A percentile compares a stretch with the other conserved stretches of the same genome.
Conservation (phyloP, 2,113 vertebrate genomes). For the Lanius ludovicianus region DNA sequence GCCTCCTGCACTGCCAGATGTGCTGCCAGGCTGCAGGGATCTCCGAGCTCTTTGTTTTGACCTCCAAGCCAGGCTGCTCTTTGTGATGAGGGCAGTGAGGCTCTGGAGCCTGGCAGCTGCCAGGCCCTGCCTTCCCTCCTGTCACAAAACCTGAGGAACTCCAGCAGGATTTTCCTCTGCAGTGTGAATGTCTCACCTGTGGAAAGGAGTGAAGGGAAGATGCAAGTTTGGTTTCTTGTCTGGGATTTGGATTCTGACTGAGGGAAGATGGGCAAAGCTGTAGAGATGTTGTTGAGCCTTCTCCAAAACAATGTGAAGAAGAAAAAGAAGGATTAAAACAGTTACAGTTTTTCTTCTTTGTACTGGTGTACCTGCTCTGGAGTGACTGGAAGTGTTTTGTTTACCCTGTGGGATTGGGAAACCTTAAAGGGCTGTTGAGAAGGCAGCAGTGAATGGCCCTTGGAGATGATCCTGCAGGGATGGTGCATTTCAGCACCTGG, state of each 20-base stretch:
- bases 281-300: background rate
- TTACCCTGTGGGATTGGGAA: background rate
- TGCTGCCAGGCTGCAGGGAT: background rate
- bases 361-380: background rate
- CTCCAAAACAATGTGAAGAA: background rate
- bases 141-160: background rate
- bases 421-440: background rate
- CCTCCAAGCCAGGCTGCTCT: background rate
- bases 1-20: background rate
- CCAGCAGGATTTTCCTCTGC: background rate
- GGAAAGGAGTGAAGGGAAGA: background rate
- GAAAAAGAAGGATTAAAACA: background rate
- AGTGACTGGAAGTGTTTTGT: background rate
- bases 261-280: background rate
- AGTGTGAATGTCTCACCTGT: background rate
- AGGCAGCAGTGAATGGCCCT: background rate
- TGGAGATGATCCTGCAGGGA: background rate
- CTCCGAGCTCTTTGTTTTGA: background rate
- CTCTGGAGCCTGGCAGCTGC: background rate
- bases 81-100: background rate
- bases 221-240: background rate
- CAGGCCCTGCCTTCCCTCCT: background rate
- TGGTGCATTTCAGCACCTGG: background rate
- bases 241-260: background rate
- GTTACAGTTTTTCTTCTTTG: background rate